Conservation (phyloP, 2,113 vertebrate genomes). For the Oenanthe oenanthe region DNA sequence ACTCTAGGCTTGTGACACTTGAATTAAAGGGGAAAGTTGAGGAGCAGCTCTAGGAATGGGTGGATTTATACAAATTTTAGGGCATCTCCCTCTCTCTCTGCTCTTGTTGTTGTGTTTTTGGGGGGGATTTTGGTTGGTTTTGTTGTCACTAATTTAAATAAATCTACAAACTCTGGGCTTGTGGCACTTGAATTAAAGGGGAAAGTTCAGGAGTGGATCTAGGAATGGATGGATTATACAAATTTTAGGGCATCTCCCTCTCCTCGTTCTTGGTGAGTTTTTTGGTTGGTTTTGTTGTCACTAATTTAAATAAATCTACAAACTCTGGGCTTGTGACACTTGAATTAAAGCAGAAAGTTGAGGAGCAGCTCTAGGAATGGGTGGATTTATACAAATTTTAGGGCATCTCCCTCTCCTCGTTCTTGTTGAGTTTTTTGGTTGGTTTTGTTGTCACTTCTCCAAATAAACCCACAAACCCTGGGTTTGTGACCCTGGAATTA, state of each 20-base stretch:
- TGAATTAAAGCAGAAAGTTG: constrained; percentile 68
- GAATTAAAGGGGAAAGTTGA: constrained; percentile 69
- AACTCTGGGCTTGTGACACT: fast-evolving
- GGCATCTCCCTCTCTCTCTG: neutral
- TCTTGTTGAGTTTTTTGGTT: neutral
- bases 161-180: fast-evolving
- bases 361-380: constrained; percentile 23
- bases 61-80: neutral
- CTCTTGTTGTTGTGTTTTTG: too few species aligned
- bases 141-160: neutral
- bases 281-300: neutral
- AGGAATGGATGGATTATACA: neutral
- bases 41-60: constrained; percentile 15
- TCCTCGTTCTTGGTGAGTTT: neutral
- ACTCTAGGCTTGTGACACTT: too few species aligned
- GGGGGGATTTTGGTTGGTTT: neutral
- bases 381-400: neutral
- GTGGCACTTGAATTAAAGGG: too few species aligned
- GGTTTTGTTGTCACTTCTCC: neutral
- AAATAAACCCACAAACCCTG: fast-evolving
- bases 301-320: neutral
- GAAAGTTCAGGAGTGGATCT: neutral
- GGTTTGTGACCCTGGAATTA: neutral
- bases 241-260: neutral
- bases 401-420: neutral